phyloP scores from a whole-genome alignment of 1,140 invertebrate species.

The Oryctes rhinoceros region DNA sequence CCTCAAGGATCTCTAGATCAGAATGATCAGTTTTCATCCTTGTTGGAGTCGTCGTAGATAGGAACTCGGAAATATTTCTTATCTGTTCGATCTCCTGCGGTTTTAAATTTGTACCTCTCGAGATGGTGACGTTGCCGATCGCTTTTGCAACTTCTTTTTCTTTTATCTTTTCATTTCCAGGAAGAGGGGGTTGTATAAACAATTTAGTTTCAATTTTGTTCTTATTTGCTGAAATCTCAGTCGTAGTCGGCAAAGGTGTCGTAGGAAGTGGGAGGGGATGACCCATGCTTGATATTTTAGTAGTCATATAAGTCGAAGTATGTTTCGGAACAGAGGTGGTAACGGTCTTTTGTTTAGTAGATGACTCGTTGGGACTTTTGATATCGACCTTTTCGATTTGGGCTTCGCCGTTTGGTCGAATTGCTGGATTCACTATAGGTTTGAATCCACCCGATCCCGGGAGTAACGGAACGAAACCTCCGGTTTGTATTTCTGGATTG shows the following conservation, averaged over 20 bases:
- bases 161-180: too few relatives aligned
- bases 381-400: slow-evolving; percentile 32
- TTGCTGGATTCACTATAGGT: slow-evolving; percentile 64
- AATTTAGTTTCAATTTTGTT: slow-evolving; percentile 30
- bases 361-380: not conserved
- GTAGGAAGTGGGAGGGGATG: slow-evolving; percentile 43
- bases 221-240: not conserved
- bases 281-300: slow-evolving; percentile 33
- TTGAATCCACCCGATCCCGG: slow-evolving; percentile 75
- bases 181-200: slow-evolving; percentile 3
- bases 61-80: not conserved
- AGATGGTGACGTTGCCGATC: not conserved
- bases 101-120: slow-evolving; percentile 12
- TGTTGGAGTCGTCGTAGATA: slow-evolving; percentile 25
- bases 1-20: slow-evolving; percentile 24
- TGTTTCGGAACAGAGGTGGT: not conserved
- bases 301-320: not conserved
- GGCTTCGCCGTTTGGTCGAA: slow-evolving; percentile 15
- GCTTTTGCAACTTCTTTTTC: too few relatives aligned
- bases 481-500: slow-evolving; percentile 73
- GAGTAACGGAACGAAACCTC: slow-evolving; percentile 77
- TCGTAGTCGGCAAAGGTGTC: not conserved
- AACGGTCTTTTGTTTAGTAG: not conserved
- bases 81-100: slow-evolving; percentile 35
- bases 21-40: not conserved